These are phyloP conservation scores for Ptilonorhynchus violaceus DNA, from an alignment of 2,113 vertebrate genomes.

Conservation along the genomic window DNA sequence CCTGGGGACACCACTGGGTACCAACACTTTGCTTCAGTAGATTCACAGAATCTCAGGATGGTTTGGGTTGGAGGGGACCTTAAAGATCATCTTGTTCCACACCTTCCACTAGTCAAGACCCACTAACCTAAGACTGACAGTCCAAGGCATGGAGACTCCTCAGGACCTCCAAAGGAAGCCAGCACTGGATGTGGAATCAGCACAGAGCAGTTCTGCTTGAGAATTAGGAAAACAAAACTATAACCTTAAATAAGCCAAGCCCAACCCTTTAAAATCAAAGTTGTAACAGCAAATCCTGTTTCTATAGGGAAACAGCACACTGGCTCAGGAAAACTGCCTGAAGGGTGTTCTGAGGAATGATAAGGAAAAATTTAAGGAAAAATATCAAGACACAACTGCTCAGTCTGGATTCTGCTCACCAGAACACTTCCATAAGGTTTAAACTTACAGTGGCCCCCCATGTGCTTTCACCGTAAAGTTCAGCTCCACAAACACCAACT, in stretches of 20 bases:
- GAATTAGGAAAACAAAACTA: background rate
- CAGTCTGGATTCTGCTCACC: background rate
- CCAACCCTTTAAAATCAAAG: background rate
- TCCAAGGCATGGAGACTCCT: background rate
- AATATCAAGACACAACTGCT: background rate
- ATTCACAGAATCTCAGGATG: background rate
- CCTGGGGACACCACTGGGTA: background rate
- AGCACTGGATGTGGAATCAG: background rate
- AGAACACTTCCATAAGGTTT: background rate
- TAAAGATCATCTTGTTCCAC: background rate
- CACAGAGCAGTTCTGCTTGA: background rate
- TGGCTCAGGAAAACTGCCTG: background rate
- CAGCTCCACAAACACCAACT: background rate
- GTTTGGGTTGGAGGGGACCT: background rate
- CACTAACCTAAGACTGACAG: background rate
- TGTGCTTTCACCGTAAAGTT: background rate
- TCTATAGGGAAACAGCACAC: background rate
- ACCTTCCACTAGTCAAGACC: background rate
- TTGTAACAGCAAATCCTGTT: background rate
- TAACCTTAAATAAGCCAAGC: background rate
- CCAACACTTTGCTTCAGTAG: background rate
- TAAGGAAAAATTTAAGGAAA: background rate
- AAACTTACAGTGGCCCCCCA: background rate
- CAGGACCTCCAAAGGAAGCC: background rate
- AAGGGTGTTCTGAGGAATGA: fast-evolving